Conservation (phyloP, 2,113 vertebrate genomes). For the Vulpes lagopus region DNA sequence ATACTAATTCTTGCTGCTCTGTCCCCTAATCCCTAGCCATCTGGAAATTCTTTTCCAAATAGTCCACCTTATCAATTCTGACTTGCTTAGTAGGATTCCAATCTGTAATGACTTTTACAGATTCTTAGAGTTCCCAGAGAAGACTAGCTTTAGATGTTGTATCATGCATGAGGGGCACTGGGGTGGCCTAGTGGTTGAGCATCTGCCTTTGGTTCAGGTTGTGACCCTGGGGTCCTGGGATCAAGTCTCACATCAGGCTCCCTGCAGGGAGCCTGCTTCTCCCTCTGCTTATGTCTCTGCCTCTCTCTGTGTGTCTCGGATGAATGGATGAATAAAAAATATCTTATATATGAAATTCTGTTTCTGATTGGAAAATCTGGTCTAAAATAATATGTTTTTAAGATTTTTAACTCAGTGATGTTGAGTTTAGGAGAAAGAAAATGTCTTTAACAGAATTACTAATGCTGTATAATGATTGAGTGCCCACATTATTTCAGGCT, state of each 20-base stretch:
- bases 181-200: too few species aligned
- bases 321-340: too few species aligned
- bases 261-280: too few species aligned
- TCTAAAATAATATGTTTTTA: constrained; percentile 16
- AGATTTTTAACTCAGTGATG: not conserved
- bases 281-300: too few species aligned
- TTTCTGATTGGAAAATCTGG: constrained; percentile 11
- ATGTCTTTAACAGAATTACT: constrained; percentile 32
- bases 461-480: not conserved
- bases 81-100: not conserved
- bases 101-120: not conserved
- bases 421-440: constrained; percentile 19
- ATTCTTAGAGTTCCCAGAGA: not conserved
- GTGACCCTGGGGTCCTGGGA: too few species aligned
- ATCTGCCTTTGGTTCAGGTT: too few species aligned
- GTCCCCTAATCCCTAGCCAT: not conserved
- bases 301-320: too few species aligned
- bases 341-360: not conserved
- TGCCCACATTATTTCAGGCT: not conserved
- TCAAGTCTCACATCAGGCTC: too few species aligned
- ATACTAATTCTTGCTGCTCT: constrained; percentile 11
- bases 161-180: too few species aligned
- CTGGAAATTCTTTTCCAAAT: not conserved
- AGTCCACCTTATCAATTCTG: not conserved
- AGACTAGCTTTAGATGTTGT: not conserved